phyloP scores from a whole-genome alignment of 2,888 invertebrate species.

The Ormyrus pomaceus region DNA sequence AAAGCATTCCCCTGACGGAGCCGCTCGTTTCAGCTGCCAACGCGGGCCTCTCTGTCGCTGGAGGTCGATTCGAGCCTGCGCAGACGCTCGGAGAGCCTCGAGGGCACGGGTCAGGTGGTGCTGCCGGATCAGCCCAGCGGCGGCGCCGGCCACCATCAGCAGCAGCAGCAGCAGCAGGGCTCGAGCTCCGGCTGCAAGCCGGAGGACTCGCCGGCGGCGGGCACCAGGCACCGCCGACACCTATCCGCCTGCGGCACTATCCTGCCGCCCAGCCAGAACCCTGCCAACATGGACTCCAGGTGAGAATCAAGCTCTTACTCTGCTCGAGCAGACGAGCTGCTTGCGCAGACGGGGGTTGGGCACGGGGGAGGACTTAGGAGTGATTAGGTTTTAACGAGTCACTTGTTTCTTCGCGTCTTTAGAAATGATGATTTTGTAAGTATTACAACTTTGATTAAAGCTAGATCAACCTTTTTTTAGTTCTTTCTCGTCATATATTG shows the following conservation, averaged over 20 bases:
- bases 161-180: neutral
- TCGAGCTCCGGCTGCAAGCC: neutral
- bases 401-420: too few species aligned
- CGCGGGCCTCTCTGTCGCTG: slow-evolving; percentile 80
- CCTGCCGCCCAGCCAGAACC: slow-evolving; percentile 64
- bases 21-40: slow-evolving; percentile 75
- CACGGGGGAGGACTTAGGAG: neutral
- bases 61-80: slow-evolving; percentile 78
- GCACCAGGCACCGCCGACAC: slow-evolving; percentile 77
- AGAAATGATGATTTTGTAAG: too few species aligned
- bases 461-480: too few species aligned
- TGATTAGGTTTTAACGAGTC: too few species aligned
- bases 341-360: neutral
- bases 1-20: too few species aligned
- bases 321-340: neutral
- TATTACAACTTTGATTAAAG: too few species aligned
- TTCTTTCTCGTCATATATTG: too few species aligned
- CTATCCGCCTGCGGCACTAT: slow-evolving; percentile 78
- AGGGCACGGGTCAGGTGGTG: slow-evolving; percentile 78
- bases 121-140: neutral
- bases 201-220: neutral
- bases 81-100: slow-evolving; percentile 79
- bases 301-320: slow-evolving; percentile 55
- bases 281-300: slow-evolving; percentile 73
- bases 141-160: neutral